Base-by-base conservation (phyloP, 2,888 invertebrate species). In the Hanleya hanleyi region DNA sequence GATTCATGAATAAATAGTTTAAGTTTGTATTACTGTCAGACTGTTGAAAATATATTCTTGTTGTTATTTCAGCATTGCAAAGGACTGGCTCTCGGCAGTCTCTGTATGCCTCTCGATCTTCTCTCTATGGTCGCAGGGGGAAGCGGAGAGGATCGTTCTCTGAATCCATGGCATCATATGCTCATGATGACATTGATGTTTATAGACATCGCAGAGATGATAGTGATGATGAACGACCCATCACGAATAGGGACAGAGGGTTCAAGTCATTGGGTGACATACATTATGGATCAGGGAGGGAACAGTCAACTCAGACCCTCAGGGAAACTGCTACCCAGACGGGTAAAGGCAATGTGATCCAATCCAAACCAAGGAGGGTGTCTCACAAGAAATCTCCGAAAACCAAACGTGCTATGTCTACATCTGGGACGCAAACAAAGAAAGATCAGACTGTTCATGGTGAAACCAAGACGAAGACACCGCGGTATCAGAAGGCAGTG, bases 271-370 rank as follows among this genome's bases (percentile, higher is more conserved):
- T 84, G 7, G 85, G 84, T 51, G 85, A 86, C 69, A 76, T 86
- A 22, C 81, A 81, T 38, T 70, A 77, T 57, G 36, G 62, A 32
- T 15, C 36, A 37, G 61, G 73, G 33, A 51, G 69, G 61, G 81
- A 78, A 71, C 78, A 76, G 18, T 77, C 82, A 9, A 84, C 84
- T 51, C 83, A 85, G 47, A 83, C 84, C n/a, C 77, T 86, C 47
- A 71, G 84, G 36, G 85, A 86, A 61, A 83, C 84, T 65, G 84
- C 84, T 3, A 86, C 86, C 3, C 84, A 84, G 74, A 86, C 86
- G 12, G 83, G 85, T 0, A 66, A 41, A 41, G 80, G 78, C 51
- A 77, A 80, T 32, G 75, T 77, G 50, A 83, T 79, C 32, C 69
- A 74, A 9, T 47, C 79, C 26, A 77, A 81, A 51, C 76, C 78